Conservation (phyloP, 2,888 invertebrate species). For the Dyspetes luteomarginatus region DNA sequence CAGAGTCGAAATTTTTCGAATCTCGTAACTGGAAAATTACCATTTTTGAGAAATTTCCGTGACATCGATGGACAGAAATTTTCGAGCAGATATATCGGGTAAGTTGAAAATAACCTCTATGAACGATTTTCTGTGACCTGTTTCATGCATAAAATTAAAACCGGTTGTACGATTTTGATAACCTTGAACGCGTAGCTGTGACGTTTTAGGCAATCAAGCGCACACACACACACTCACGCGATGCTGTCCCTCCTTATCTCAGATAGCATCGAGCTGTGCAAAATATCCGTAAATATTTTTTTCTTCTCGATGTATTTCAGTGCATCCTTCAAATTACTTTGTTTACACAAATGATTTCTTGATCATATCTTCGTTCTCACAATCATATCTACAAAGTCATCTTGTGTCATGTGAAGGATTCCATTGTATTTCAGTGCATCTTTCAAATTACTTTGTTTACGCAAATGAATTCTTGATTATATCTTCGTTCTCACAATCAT, state of each 20-base stretch:
- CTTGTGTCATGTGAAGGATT: conserved; percentile 64
- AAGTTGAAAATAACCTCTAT: conserved; percentile 26
- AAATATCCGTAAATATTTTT: neutral
- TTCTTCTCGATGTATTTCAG: conserved; percentile 5
- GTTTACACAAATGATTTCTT: neutral
- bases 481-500: conserved; percentile 67
- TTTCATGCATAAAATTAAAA: neutral
- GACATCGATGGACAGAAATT: neutral
- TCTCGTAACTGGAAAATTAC: neutral
- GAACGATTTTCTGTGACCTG: neutral
- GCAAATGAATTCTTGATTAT: conserved; percentile 10
- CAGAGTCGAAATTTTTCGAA: conserved; percentile 41
- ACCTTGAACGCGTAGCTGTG: conserved; percentile 10
- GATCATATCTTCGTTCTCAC: conserved; percentile 62
- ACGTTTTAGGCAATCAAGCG: neutral
- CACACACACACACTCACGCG: neutral
- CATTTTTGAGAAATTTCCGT: conserved; percentile 11
- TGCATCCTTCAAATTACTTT: neutral
- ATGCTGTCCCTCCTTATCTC: neutral
- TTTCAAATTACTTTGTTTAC: conserved; percentile 4
- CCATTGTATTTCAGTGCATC: conserved; percentile 50
- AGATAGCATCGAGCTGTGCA: neutral
- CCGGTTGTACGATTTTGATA: conserved; percentile 23
- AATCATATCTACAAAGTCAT: conserved; percentile 71
- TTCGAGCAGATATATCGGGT: conserved; percentile 37